Evolutionary conservation across 1,140 invertebrate species (phyloP), one percentile per base, ranked within the genome.

Genomic region (Brachionus sp.): DNA sequence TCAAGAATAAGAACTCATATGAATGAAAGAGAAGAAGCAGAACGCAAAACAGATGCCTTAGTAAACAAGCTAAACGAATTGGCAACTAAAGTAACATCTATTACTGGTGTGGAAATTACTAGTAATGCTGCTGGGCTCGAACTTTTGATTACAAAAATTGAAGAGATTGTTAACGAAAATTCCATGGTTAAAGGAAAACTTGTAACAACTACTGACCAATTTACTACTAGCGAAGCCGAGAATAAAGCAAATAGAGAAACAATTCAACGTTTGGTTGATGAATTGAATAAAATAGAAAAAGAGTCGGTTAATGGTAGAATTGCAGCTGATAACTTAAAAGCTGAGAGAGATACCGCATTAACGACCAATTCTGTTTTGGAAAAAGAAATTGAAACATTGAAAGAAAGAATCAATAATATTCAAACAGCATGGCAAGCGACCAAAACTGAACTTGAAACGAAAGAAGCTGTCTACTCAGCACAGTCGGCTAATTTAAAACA

Each of bases 191-290:
- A 87, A 77, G 88, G 89, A 6, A 88, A 87, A 84, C 83, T 89
- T 25, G 75, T 87, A 1, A 88, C 86, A 5, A 68, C 89, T 78
- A 86, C 85, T 84, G 88, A 89, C 84, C 84, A 85, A 7, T 46
- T 87, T n/a, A 85, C 85, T 23, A 87, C 86, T 62, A 86, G 86
- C 44, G 87, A 89, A 78, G 68, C 88, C 5, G 89, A 89, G 83
- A 86, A 85, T n/a, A 88, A 89, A 75, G 88, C 88, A 0, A 88
- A 87, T 84, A 84, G 89, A 25, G 88, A 89, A 84, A 89, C 89
- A 3, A 89, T 89, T 73, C 88, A 88, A 87, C 86, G 88, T 64
- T 85, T 89, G 23, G 88, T 88, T 33, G 86, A 86, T 29, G 88
- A 89, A 84, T 86, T 89, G 42, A 86, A 87, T 7, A 84, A 86